Evolutionary conservation across 92 coral and sea anemone species (phyloP).

Genomic region (Heteractis magnifica): DNA sequence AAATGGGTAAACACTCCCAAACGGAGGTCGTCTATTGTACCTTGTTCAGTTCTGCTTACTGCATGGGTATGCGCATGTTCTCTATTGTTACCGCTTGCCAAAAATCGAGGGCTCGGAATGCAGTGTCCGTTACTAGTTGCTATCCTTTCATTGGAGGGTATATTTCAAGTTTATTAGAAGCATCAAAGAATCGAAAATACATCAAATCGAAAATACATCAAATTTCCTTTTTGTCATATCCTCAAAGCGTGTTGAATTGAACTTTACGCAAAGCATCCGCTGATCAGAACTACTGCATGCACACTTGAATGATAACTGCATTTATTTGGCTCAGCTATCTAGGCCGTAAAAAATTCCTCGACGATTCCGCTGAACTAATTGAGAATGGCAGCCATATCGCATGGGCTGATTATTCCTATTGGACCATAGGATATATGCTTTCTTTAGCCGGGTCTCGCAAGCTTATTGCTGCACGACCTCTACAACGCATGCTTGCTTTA

Average conservation of each 20-base stretch:
- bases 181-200: neutral
- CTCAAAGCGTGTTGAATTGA: neutral
- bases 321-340: slow-evolving; percentile 59
- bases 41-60: neutral
- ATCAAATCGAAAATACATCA: neutral
- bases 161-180: neutral
- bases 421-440: slow-evolving; percentile 88
- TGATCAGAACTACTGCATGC: neutral
- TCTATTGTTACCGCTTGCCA: neutral
- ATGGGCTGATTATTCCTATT: slow-evolving; percentile 90
- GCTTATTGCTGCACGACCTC: slow-evolving; percentile 81
- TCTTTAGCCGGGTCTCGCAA: slow-evolving; percentile 83
- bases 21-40: too few relatives aligned
- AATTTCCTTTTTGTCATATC: too few relatives aligned
- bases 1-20: too few relatives aligned
- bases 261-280: neutral
- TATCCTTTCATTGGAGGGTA: neutral
- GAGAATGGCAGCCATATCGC: slow-evolving; percentile 57
- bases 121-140: too few relatives aligned
- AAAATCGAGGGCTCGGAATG: neutral
- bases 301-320: neutral
- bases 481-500: slow-evolving; percentile 83
- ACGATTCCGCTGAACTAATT: slow-evolving; percentile 55
- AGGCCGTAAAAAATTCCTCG: slow-evolving; percentile 83
- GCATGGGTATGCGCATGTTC: neutral